Conservation (phyloP, 2,797 vertebrate genomes). For the Lepilemur ruficaudatus region DNA sequence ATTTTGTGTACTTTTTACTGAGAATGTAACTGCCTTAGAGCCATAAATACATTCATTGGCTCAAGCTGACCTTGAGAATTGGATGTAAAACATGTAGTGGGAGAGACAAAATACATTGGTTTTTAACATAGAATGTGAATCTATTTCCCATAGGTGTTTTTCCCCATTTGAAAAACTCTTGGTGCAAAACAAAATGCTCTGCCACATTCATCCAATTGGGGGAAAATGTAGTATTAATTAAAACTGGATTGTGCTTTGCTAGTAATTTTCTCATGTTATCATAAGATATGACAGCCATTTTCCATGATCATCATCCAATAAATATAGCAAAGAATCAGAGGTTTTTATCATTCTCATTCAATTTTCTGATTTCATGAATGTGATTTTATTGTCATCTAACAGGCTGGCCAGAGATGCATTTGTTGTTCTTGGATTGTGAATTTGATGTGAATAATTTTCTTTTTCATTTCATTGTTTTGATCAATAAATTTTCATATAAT, state of each 20-base stretch:
- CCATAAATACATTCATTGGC: not conserved
- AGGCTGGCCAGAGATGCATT: not conserved
- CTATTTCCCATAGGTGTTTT: not conserved
- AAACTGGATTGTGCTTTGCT: not conserved
- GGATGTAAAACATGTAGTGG: not conserved
- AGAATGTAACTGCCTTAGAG: not conserved
- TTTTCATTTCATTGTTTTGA: not conserved
- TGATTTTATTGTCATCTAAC: not conserved
- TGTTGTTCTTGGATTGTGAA: not conserved
- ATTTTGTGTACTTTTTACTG: not conserved
- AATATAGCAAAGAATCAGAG: not conserved
- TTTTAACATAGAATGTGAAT: not conserved
- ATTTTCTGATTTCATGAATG: not conserved
- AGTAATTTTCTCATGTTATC: not conserved
- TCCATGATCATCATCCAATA: not conserved
- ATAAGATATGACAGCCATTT: not conserved
- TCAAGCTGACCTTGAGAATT: not conserved
- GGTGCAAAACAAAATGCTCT: not conserved
- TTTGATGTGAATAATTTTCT: not conserved
- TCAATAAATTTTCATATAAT: not conserved
- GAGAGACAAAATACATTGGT: not conserved
- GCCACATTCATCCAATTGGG: not conserved
- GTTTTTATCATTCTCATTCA: not conserved
- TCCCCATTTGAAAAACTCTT: not conserved
- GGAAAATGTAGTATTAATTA: not conserved